Conservation (phyloP, 92 coral and sea anemone genomes). For the Chrysogorgia sp. region DNA sequence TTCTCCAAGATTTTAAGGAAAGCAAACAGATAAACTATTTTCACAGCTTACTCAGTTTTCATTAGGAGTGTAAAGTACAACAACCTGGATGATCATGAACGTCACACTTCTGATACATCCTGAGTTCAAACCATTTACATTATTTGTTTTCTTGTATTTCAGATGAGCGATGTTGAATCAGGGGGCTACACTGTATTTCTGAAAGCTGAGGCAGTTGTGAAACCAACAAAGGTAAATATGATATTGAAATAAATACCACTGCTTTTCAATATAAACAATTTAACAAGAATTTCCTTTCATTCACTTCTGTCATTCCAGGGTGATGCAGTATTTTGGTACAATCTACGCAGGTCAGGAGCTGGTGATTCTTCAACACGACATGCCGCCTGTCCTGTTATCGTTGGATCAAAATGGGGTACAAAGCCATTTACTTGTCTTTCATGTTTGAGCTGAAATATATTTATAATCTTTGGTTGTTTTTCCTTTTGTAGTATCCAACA, state of each 20-base stretch:
- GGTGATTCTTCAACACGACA: slow-evolving; percentile 67
- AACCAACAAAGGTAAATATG: slow-evolving; percentile 61
- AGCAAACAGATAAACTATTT: too few relatives aligned
- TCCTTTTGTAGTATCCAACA: slow-evolving; percentile 68
- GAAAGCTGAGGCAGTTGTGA: slow-evolving; percentile 71
- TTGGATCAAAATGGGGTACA: slow-evolving; percentile 91
- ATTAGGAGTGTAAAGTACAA: too few relatives aligned
- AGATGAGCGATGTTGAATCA: slow-evolving; percentile 91
- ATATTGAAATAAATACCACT: neutral
- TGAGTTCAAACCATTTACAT: too few relatives aligned
- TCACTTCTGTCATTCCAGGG: slow-evolving; percentile 55
- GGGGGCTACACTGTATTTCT: slow-evolving; percentile 84
- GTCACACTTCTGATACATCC: too few relatives aligned
- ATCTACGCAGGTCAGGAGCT: slow-evolving; percentile 63
- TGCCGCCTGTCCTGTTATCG: slow-evolving; percentile 82
- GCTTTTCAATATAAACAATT: too few relatives aligned
- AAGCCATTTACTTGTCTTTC: neutral
- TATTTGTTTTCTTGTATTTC: neutral
- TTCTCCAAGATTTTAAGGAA: too few relatives aligned
- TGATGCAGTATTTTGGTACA: slow-evolving; percentile 82
- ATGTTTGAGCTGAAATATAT: neutral
- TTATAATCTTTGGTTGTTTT: slow-evolving; percentile 2
- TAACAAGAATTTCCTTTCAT: too few relatives aligned
- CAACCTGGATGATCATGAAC: too few relatives aligned
- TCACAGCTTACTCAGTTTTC: too few relatives aligned